phyloP scores from a whole-genome alignment of 2,113 vertebrate species.

The Rousettus leschenaultii region DNA sequence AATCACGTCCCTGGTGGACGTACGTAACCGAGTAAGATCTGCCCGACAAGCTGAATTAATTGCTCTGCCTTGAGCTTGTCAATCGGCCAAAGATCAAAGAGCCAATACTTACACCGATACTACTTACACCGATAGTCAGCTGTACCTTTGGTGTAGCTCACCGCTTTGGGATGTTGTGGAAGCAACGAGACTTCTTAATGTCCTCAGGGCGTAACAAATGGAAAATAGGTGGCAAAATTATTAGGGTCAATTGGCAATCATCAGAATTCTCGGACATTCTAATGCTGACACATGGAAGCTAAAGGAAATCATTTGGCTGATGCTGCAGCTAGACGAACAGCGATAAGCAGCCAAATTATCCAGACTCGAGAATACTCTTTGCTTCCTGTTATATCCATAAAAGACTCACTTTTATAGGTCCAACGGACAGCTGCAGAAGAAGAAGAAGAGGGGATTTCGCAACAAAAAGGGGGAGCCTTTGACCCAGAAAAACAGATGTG shows the following conservation, averaged over 20 bases:
- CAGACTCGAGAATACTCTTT: not conserved
- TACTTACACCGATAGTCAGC: accelerated
- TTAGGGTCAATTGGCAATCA: too few species aligned
- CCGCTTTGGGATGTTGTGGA: not conserved
- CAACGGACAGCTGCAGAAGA: not conserved
- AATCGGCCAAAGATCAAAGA: not conserved
- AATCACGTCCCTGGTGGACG: not conserved
- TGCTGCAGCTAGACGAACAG: not conserved
- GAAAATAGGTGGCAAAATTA: not conserved
- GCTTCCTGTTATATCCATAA: not conserved
- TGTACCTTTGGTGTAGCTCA: not conserved
- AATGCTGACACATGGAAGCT: not conserved
- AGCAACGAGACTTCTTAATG: not conserved
- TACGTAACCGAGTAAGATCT: not conserved
- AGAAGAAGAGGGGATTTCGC: not conserved
- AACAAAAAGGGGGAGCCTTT: not conserved
- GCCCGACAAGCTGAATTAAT: too few species aligned
- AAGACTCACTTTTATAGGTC: not conserved
- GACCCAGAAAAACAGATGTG: not conserved
- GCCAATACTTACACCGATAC: not conserved
- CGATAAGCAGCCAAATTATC: not conserved
- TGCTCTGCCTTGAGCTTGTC: not conserved
- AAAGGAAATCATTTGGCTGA: not conserved
- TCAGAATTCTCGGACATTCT: too few species aligned
- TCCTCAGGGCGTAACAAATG: not conserved